phyloP scores from a whole-genome alignment of 1,140 invertebrate species.

The Maconellicoccus hirsutus region DNA sequence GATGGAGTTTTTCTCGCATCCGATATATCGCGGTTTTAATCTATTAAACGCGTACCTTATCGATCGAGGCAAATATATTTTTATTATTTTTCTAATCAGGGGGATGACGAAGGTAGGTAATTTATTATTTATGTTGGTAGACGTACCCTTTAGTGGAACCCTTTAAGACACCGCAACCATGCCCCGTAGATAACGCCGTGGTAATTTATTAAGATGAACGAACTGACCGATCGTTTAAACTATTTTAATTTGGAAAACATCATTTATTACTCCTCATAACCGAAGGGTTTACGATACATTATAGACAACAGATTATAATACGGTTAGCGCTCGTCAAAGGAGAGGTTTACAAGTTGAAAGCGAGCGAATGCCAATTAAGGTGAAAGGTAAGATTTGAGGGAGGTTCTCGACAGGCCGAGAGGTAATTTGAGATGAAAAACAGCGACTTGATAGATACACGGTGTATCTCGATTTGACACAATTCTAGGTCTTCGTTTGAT shows the following conservation, averaged over 20 bases:
- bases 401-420: too few species aligned
- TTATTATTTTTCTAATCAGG: constrained; percentile 11
- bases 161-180: constrained; percentile 2
- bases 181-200: constrained; percentile 16
- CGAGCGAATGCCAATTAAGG: too few species aligned
- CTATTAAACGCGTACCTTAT: neutral
- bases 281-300: constrained; percentile 4
- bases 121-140: constrained; percentile 15
- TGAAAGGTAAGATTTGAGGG: too few species aligned
- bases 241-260: constrained; percentile 22
- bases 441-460: too few species aligned
- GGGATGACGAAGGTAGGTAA: constrained; percentile 10
- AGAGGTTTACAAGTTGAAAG: neutral
- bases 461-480: too few species aligned
- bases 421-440: too few species aligned
- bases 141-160: neutral
- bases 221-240: constrained; percentile 20
- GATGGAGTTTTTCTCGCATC: too few species aligned
- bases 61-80: neutral
- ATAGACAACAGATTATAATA: constrained; percentile 5
- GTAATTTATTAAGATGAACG: constrained; percentile 22
- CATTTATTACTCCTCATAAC: constrained; percentile 15
- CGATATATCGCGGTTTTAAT: neutral
- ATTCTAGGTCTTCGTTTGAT: too few species aligned
- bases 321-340: neutral